A percentile compares a stretch with the other conserved stretches of the same genome.
Conservation (phyloP, 2,797 vertebrate genomes). For the Poeciliopsis infans region DNA sequence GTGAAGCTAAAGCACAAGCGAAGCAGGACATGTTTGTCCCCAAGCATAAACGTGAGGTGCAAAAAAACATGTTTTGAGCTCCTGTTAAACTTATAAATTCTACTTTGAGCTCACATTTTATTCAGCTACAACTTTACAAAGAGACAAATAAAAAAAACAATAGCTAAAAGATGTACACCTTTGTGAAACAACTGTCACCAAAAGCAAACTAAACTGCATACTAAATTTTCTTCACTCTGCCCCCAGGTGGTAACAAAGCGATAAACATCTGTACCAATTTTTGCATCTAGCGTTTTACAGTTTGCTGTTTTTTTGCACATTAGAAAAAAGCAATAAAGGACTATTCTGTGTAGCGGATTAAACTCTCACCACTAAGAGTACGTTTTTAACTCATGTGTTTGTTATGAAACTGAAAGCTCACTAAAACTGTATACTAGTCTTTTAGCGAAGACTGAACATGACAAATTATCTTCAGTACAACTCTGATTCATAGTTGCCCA, state of each 20-base stretch:
- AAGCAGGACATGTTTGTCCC: constrained; percentile 20
- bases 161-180: neutral
- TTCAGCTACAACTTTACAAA: too few relatives aligned
- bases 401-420: too few relatives aligned
- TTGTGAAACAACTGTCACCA: neutral
- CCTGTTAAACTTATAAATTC: constrained; percentile 10
- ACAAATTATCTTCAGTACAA: constrained; percentile 41
- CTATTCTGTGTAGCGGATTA: neutral
- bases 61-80: constrained; percentile 10
- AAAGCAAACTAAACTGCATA: neutral
- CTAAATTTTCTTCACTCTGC: neutral
- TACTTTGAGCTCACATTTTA: constrained; percentile 24
- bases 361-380: neutral
- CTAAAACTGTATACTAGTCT: too few relatives aligned
- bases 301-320: constrained; percentile 3
- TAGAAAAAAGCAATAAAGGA: neutral
- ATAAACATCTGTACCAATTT: neutral
- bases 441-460: constrained; percentile 9
- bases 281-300: neutral
- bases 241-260: neutral
- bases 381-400: neutral
- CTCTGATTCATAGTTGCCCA: constrained; percentile 47
- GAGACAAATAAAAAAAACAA: neutral
- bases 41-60: neutral
- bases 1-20: neutral